A percentile compares a stretch with the other conserved stretches of the same genome.
Evolutionary conservation across 2,113 vertebrate species (phyloP).

Genomic region (Callopanchax toddi): DNA sequence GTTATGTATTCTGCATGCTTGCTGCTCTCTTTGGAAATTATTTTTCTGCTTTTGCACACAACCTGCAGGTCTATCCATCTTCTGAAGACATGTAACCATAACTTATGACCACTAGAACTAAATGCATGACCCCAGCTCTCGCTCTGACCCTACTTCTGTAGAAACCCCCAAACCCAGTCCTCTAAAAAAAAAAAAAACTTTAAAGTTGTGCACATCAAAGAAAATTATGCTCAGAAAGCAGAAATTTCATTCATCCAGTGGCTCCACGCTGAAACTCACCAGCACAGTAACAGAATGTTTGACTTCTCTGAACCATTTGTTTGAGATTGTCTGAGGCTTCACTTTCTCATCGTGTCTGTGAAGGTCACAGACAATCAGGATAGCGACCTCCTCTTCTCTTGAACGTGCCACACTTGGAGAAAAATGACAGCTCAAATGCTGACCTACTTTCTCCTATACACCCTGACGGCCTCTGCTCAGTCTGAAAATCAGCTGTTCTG

Average conservation of each 20-base stretch:
- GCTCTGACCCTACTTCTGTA: not conserved
- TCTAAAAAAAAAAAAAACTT: not conserved
- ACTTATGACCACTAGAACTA: too few relatives aligned
- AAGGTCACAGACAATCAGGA: slow-evolving; percentile 10
- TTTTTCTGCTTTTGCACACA: too few relatives aligned
- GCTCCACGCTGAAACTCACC: not conserved
- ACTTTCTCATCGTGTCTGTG: slow-evolving; percentile 5
- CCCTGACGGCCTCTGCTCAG: slow-evolving; percentile 25
- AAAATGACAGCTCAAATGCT: slow-evolving; percentile 28
- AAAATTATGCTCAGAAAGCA: not conserved
- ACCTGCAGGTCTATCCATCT: not conserved
- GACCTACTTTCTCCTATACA: slow-evolving; percentile 55
- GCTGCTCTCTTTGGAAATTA: too few relatives aligned
- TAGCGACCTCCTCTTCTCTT: slow-evolving; percentile 32
- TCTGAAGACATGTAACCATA: not conserved
- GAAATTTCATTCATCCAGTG: not conserved
- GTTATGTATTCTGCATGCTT: too few relatives aligned
- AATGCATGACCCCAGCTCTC: not conserved
- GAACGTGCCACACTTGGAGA: slow-evolving; percentile 40
- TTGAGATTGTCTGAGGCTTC: slow-evolving; percentile 3
- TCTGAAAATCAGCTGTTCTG: slow-evolving; percentile 40
- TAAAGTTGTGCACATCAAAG: not conserved
- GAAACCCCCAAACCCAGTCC: not conserved
- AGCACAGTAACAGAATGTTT: slow-evolving; percentile 1
- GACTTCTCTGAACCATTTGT: not conserved